A percentile compares a stretch with the other conserved stretches of the same genome.
Evolutionary conservation across 2,113 vertebrate species (phyloP).

Genomic region (Hippolais icterina): DNA sequence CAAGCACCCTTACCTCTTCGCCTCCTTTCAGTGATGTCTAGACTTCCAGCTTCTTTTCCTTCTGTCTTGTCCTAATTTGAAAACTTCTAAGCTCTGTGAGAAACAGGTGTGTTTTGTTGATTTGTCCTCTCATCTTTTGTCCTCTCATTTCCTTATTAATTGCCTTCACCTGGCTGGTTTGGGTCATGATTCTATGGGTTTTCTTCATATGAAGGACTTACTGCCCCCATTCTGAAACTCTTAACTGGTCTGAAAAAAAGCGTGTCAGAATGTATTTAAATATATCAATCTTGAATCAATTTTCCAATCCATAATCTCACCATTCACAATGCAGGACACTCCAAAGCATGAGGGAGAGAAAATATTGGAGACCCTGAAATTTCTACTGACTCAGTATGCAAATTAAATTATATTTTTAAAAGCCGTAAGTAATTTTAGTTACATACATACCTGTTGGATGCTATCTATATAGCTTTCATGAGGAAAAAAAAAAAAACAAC

Average conservation of each 20-base stretch:
- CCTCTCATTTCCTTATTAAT: not conserved
- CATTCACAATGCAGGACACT: not conserved
- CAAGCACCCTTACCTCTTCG: not conserved
- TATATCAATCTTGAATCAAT: not conserved
- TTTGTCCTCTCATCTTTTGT: too few species aligned
- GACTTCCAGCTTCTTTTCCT: not conserved
- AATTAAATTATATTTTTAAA: not conserved
- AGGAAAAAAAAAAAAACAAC: not conserved
- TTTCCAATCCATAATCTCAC: not conserved
- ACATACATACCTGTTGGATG: not conserved
- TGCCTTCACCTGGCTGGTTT: not conserved
- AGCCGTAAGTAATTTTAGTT: not conserved
- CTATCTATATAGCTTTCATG: not conserved
- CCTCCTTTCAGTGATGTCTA: not conserved
- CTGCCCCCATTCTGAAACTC: not conserved
- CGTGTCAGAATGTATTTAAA: not conserved
- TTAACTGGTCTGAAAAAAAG: not conserved
- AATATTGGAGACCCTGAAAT: not conserved
- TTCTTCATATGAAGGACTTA: not conserved
- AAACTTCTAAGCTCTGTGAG: not conserved
- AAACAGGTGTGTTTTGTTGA: not conserved
- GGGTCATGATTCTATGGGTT: not conserved
- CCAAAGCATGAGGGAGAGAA: not conserved
- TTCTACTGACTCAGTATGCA: not conserved
- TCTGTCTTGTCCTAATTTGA: not conserved